phyloP scores from a whole-genome alignment of 2,888 invertebrate species.

The Hoplodrina blanda region DNA sequence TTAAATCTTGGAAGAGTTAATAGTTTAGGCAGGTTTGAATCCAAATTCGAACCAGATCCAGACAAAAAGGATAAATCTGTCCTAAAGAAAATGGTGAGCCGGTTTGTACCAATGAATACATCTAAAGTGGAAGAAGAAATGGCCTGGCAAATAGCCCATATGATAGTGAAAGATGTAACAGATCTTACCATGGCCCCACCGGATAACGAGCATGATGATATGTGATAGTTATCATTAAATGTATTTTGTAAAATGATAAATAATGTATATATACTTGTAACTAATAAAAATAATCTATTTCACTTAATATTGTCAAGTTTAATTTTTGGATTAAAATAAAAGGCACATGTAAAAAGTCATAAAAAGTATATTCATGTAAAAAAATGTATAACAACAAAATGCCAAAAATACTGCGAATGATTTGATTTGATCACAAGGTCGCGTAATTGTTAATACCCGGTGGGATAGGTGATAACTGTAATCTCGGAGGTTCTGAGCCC shows the following conservation, averaged over 20 bases:
- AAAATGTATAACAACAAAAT: constrained; percentile 55
- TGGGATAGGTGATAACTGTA: constrained; percentile 79
- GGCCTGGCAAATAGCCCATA: constrained; percentile 99
- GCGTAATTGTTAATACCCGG: constrained; percentile 86
- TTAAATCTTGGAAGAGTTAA: constrained; percentile 97
- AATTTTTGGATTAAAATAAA: constrained; percentile 18
- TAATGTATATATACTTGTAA: constrained; percentile 68
- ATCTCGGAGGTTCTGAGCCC: constrained; percentile 83
- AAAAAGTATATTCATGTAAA: constrained; percentile 59
- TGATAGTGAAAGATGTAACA: constrained; percentile 98
- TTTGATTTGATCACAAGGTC: constrained; percentile 78
- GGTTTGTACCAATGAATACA: constrained; percentile 95
- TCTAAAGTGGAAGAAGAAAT: constrained; percentile 98
- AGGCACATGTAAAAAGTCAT: constrained; percentile 25
- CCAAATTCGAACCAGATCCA: constrained; percentile 96
- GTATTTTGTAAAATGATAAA: constrained; percentile 80
- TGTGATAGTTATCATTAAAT: constrained; percentile 75
- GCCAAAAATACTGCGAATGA: constrained; percentile 56
- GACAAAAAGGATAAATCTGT: constrained; percentile 88
- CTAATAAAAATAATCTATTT: constrained; percentile 62
- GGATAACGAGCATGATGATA: constrained; percentile 82
- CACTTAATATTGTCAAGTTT: constrained; percentile 34
- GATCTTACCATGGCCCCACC: constrained; percentile 94
- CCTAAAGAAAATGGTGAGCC: constrained; percentile 92
- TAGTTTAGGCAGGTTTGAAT: constrained; percentile 97